A percentile compares a stretch with the other conserved stretches of the same genome.
These are phyloP conservation scores for Altica lythri DNA, from an alignment of 2,888 invertebrate genomes.

Conservation along the genomic window DNA sequence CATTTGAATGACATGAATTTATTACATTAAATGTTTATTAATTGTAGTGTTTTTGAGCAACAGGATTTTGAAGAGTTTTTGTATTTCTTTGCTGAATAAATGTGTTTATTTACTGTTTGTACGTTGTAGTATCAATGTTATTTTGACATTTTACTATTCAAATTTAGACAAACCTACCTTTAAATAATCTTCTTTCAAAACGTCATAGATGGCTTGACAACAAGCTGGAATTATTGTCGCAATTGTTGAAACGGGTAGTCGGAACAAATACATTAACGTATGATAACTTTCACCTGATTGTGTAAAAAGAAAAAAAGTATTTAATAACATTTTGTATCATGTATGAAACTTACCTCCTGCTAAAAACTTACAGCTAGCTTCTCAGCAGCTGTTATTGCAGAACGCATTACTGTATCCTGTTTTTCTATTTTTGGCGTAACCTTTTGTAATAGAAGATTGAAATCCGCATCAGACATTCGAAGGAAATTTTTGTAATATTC, in stretches of 20 bases:
- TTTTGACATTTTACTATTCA: background rate
- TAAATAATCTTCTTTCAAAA: background rate
- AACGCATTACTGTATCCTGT: slow-evolving; percentile 9
- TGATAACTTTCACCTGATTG: slow-evolving; percentile 1
- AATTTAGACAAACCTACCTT: slow-evolving; percentile 1
- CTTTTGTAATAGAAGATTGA: background rate
- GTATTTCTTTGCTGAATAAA: slow-evolving; percentile 1
- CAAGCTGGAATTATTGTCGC: background rate
- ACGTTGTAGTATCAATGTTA: background rate
- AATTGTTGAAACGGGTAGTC: background rate
- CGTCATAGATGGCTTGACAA: slow-evolving; percentile 3
- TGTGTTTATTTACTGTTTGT: background rate
- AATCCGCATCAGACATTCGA: background rate
- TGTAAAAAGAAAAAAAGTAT: background rate
- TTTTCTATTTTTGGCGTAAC: slow-evolving; percentile 3
- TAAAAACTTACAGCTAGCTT: background rate
- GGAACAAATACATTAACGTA: background rate
- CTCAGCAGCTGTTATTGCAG: background rate
- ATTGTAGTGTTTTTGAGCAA: no score
- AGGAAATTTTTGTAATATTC: slow-evolving; percentile 8
- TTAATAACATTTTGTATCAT: background rate
- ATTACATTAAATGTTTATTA: no score
- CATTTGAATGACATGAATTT: background rate
- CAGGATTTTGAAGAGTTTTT: background rate
- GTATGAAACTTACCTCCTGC: background rate